Evolutionary conservation across 2,888 invertebrate species (phyloP), one percentile per base, ranked within the genome.

Genomic region (Sarcophaga variegata): DNA sequence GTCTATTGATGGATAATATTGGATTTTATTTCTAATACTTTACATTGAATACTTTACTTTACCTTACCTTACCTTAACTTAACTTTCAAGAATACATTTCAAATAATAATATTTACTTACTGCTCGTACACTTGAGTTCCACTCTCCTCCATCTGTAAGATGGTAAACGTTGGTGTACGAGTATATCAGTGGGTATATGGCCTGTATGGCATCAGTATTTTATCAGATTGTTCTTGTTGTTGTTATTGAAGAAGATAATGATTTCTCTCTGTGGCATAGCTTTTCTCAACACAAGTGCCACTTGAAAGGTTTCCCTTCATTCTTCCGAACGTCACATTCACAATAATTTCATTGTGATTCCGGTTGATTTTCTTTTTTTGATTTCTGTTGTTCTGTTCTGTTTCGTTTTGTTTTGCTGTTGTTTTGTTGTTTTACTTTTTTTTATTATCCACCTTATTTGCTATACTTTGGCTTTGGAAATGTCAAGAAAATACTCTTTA

Each of bases 231-330:
- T 17, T 54, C 1, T 54, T 54, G 8, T 54, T 54, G 17, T 17
- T 71, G 78, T 47, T 72, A n/a, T 62, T 83, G n/a, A 67, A 83
- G 78, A 74, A 78, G 66, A 78, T 83, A 83, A 76, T 85, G 84
- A 85, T 81, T 79, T 83, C 67, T 71, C 64, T 85, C 66, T 66
- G 66, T 60, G 66, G 27, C 37, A 37, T 67, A 85, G 76, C 80
- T 71, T 79, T 70, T 77, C 54, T 78, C n/a, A 70, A 75, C 66
- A 66, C 37, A 77, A 85, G 84, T 81, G 60, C 37, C 80, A 85
- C 84, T 85, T 85, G 84, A 85, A 66, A 80, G 84, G 84, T 72
- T 85, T 85, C 77, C 37, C 72, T 27, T 83, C 71, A 71, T 75
- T 80, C 80, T 22, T 49, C 63, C 22, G 64, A 64, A 79, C 60